Base-by-base conservation (phyloP, 1,140 invertebrate genomes). In the Calephelis virginiensis region DNA sequence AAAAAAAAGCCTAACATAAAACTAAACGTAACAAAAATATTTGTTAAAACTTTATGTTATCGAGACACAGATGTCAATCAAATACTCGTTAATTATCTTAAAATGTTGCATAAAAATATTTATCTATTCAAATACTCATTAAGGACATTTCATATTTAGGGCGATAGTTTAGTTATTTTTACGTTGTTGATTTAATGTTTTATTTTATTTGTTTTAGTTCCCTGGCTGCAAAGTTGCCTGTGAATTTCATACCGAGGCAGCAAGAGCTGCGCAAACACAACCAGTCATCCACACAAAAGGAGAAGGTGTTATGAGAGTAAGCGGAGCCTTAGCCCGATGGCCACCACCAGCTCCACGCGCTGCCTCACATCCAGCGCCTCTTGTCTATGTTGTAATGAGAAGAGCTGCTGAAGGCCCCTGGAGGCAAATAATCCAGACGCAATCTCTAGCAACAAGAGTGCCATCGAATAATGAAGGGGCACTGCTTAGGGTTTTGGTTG, bases 351-450 rank as follows among this genome's bases (percentile, higher is more conserved):
- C 91, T 0, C 91, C 92, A 10, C 79, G 85, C 37, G 82, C 90
- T 43, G 87, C 92, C 9, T 92, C 93, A 11, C 84, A 83, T 28
- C 85, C 87, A 12, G 88, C 91, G 11, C 93, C 93, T 13, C 79
- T 94, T n/a, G 94, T 95, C n/a, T 95, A 94, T 83, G 93, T 94
- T 6, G 93, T 95, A 17, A 94, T 95, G 93, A 85, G 94, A 6
- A 92, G 94, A 66, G 90, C 92, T 37, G 91, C 92, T 40, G 87
- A 92, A 68, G 93, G 93, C 9, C 93, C 92, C n/a, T 95, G 94
- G 94, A 82, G 93, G 60, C 94, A 95, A 88, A 93, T 95, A 61
- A 93, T 93, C 71, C 93, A 94, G 89, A 94, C 93, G 3, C 89
- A 94, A 74, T 90, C 93, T 13, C 78, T 93, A 63, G 92, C 92